These are phyloP conservation scores for Papilio aristodemus DNA, from an alignment of 1,140 invertebrate species.

Conservation along the genomic window DNA sequence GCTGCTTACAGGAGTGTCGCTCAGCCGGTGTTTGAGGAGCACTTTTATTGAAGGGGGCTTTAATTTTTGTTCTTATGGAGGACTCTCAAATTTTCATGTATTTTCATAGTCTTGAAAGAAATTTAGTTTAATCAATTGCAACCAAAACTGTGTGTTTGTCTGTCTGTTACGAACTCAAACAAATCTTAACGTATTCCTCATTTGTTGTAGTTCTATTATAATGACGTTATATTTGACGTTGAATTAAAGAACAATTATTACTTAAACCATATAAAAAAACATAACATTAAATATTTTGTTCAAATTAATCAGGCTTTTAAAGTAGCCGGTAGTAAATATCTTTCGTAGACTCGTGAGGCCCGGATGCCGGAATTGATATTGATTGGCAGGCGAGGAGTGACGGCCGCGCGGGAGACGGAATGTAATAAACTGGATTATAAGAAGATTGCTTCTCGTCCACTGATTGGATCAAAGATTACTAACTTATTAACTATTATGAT, in stretches of 20 bases:
- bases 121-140: background rate
- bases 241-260: too few relatives aligned
- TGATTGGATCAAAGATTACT: conserved; percentile 5
- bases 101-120: background rate
- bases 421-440: conserved; percentile 9
- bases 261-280: too few relatives aligned
- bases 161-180: too few relatives aligned
- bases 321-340: too few relatives aligned
- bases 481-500: background rate
- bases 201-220: too few relatives aligned
- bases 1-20: conserved; percentile 3
- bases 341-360: background rate
- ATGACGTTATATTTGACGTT: too few relatives aligned
- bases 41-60: background rate
- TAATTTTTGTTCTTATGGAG: conserved; percentile 1
- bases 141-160: background rate
- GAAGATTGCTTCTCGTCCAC: background rate
- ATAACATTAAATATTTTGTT: too few relatives aligned
- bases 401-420: background rate
- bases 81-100: background rate
- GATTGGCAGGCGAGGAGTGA: background rate
- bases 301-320: too few relatives aligned
- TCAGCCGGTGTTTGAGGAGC: background rate
- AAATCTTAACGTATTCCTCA: too few relatives aligned
- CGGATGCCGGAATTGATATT: conserved; percentile 1